Conservation (phyloP, 2,797 vertebrate genomes). For the Echeneis naucrates region DNA sequence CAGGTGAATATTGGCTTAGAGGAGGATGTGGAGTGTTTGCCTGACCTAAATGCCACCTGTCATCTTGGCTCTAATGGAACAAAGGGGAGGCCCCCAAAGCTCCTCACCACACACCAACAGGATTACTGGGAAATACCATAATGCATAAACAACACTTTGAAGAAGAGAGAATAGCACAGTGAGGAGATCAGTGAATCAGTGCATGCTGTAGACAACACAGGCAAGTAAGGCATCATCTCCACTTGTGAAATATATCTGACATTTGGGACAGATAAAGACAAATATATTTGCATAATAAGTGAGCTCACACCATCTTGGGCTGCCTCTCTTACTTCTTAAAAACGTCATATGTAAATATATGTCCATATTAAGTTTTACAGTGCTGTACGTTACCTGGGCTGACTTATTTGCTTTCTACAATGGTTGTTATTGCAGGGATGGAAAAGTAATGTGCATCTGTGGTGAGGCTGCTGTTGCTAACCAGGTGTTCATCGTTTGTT, state of each 20-base stretch:
- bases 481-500: conserved; percentile 82
- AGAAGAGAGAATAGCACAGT: not conserved
- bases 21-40: conserved; percentile 84
- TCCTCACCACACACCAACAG: conserved; percentile 31
- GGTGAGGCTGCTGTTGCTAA: conserved; percentile 72
- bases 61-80: conserved; percentile 74
- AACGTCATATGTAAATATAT: not conserved
- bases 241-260: not conserved
- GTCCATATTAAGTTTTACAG: not conserved
- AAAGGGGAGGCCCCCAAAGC: conserved; percentile 61
- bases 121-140: conserved; percentile 33
- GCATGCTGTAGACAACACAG: conserved; percentile 2
- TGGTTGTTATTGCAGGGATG: conserved; percentile 35
- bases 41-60: conserved; percentile 91
- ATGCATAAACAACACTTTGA: conserved; percentile 35
- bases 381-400: not conserved
- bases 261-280: not conserved
- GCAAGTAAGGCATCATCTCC: not conserved
- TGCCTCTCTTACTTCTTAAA: conserved; percentile 10
- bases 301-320: conserved; percentile 13
- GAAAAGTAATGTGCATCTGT: conserved; percentile 45
- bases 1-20: conserved; percentile 87
- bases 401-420: conserved; percentile 20
- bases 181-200: not conserved
- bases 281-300: not conserved